These are phyloP conservation scores for Mesorhabditis belari DNA, from an alignment of 2,888 invertebrate species.

Conservation along the genomic window DNA sequence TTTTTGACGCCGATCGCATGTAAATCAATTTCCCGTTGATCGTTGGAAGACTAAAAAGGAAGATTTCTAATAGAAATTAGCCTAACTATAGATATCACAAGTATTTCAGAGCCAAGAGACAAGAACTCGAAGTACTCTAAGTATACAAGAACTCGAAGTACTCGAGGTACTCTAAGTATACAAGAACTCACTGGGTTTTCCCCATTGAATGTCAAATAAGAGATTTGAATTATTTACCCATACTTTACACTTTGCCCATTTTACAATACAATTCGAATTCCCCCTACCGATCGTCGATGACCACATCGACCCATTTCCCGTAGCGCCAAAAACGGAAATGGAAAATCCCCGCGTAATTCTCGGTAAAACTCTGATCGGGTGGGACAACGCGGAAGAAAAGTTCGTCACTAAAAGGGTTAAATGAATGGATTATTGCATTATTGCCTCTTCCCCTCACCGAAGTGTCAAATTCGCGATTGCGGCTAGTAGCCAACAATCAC, in stretches of 20 bases:
- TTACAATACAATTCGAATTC: conserved; percentile 77
- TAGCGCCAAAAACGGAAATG: conserved; percentile 75
- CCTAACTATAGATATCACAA: background rate
- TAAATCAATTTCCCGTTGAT: conserved; percentile 73
- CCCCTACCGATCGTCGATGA: conserved; percentile 83
- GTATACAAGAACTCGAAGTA: background rate
- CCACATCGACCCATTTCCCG: conserved; percentile 67
- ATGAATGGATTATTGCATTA: too few relatives aligned
- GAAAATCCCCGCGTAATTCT: conserved; percentile 68
- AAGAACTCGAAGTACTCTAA: background rate
- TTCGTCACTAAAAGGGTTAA: conserved; percentile 62
- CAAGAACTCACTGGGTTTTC: conserved; percentile 70
- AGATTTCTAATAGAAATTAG: too few relatives aligned
- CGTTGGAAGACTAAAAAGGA: conserved; percentile 72
- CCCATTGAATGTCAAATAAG: too few relatives aligned
- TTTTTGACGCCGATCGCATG: conserved; percentile 73
- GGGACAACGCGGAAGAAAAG: conserved; percentile 92
- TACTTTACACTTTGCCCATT: too few relatives aligned
- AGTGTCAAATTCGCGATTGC: conserved; percentile 89
- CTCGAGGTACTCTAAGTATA: background rate
- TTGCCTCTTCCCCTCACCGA: conserved; percentile 10
- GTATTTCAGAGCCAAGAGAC: background rate
- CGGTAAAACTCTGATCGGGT: conserved; percentile 68
- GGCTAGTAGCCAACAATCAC: conserved; percentile 55
- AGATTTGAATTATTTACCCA: too few relatives aligned